These are phyloP conservation scores for Platycheirus rosarum DNA, from an alignment of 2,888 invertebrate species.

Conservation along the genomic window DNA sequence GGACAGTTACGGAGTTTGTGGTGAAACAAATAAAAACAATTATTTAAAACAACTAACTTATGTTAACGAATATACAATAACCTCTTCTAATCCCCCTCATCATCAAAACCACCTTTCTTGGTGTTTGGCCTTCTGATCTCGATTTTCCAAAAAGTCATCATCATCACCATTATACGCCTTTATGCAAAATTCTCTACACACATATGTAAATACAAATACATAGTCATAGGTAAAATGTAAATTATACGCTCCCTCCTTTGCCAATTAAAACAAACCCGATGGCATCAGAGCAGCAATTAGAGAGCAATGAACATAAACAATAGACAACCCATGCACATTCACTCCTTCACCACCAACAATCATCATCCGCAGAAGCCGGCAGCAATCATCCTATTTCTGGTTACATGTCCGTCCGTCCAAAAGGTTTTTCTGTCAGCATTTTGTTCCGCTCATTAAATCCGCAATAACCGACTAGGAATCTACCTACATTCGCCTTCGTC, in stretches of 20 bases:
- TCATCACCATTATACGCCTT: no score
- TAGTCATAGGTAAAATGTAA: background rate
- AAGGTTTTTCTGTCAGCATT: conserved; percentile 50
- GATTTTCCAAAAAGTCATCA: no score
- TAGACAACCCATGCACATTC: conserved; percentile 12
- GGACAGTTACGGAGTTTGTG: no score
- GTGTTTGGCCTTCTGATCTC: no score
- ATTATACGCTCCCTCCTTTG: conserved; percentile 25
- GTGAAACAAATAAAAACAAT: no score
- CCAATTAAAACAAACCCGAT: conserved; percentile 68
- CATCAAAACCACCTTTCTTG: no score
- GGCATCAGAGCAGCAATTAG: conserved; percentile 63
- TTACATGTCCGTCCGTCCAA: conserved; percentile 53
- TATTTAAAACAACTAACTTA: no score
- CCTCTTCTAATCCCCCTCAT: no score
- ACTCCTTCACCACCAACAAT: conserved; percentile 21
- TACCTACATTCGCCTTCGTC: background rate
- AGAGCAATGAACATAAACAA: conserved; percentile 63
- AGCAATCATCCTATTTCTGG: background rate
- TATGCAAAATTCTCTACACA: no score
- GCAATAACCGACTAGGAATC: conserved; percentile 31
- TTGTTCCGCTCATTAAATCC: conserved; percentile 67
- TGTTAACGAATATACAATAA: no score
- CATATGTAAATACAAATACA: no score
- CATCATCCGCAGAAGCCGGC: no score